phyloP scores from a whole-genome alignment of 64 coral and sea anemone genomes.

The Pachyseris speciosa region DNA sequence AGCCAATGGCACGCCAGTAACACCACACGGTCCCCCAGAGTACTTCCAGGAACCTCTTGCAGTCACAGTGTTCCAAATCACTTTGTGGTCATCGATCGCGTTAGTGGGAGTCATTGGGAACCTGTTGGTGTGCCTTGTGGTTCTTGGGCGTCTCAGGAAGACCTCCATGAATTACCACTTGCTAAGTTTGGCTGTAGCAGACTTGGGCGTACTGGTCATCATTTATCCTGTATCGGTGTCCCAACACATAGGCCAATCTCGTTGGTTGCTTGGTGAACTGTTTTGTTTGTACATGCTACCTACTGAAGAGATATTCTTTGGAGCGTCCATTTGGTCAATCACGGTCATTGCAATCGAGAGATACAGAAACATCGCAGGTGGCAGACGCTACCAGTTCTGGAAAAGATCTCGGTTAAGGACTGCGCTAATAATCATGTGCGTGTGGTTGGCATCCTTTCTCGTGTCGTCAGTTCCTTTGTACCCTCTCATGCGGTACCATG shows the following conservation, averaged over 20 bases:
- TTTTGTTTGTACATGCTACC: conserved; percentile 28
- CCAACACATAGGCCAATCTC: background rate
- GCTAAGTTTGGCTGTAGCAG: no score
- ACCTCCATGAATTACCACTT: conserved; percentile 39
- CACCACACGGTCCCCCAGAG: background rate
- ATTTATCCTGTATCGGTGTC: conserved; percentile 17
- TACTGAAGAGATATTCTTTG: conserved; percentile 57
- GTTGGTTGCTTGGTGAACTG: conserved; percentile 5
- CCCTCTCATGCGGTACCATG: conserved; percentile 1
- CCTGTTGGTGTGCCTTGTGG: conserved; percentile 26
- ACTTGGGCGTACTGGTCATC: no score
- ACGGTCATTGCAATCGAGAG: conserved; percentile 62
- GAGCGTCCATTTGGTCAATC: conserved; percentile 64
- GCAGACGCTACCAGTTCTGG: background rate
- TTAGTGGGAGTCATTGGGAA: conserved; percentile 44
- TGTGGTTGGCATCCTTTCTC: conserved; percentile 57
- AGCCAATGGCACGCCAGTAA: background rate
- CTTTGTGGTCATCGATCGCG: conserved; percentile 6
- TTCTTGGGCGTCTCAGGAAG: conserved; percentile 17
- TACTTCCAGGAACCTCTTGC: conserved; percentile 4
- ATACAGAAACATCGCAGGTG: conserved; percentile 35
- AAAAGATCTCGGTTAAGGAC: background rate
- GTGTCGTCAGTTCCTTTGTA: conserved; percentile 47
- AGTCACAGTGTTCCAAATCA: background rate
- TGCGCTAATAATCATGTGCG: background rate